Conservation (phyloP, 2,113 vertebrate species). For the Clarias magur region DNA sequence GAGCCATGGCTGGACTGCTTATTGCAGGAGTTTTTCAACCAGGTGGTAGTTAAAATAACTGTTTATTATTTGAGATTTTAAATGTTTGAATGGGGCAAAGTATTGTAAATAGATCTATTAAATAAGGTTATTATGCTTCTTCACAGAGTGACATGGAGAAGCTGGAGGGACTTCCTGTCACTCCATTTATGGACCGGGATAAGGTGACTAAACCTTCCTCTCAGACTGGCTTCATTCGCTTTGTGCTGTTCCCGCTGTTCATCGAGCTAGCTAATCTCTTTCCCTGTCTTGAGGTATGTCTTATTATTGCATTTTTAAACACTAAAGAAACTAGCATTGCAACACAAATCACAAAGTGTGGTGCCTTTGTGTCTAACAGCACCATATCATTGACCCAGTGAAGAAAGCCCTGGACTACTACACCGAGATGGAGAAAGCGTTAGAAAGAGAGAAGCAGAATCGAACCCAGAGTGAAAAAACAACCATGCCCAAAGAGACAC, state of each 20-base stretch:
- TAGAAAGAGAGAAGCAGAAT: slow-evolving; percentile 71
- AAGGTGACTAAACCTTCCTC: slow-evolving; percentile 78
- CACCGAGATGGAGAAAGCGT: slow-evolving; percentile 78
- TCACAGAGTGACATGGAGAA: slow-evolving; percentile 78
- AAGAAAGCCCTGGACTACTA: slow-evolving; percentile 78
- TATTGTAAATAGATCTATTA: neutral
- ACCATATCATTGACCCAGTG: slow-evolving; percentile 75
- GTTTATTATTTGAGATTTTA: neutral
- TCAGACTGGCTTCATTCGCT: slow-evolving; percentile 79
- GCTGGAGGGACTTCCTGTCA: slow-evolving; percentile 77
- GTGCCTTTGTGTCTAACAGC: slow-evolving; percentile 57
- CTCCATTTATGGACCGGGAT: slow-evolving; percentile 80
- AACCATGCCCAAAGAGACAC: slow-evolving; percentile 57
- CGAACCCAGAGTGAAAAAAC: slow-evolving; percentile 60
- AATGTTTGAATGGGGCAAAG: neutral
- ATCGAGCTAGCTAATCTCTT: slow-evolving; percentile 77
- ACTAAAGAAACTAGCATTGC: neutral
- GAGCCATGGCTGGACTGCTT: slow-evolving; percentile 81
- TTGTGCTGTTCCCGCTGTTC: slow-evolving; percentile 77
- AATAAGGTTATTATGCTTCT: neutral
- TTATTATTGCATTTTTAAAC: neutral
- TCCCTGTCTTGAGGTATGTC: slow-evolving; percentile 73
- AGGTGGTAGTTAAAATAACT: slow-evolving; percentile 60
- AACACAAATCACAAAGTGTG: neutral
- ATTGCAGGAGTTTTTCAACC: slow-evolving; percentile 80